Evolutionary conservation across 1,140 invertebrate species (phyloP).

Genomic region (Cherax quadricarinatus): DNA sequence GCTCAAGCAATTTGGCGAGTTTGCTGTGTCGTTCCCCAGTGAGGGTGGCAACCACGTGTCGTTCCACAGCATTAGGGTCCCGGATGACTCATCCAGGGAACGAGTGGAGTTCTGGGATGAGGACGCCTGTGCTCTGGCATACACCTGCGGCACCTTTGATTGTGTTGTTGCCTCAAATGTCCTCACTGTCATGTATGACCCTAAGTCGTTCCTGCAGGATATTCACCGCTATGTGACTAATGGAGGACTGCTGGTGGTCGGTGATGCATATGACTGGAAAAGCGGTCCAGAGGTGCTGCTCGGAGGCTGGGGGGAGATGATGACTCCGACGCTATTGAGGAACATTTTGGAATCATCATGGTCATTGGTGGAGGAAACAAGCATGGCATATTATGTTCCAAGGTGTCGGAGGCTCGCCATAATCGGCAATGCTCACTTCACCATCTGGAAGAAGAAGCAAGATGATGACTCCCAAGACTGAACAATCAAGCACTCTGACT

Average conservation of each 20-base stretch:
- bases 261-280: conserved; percentile 60
- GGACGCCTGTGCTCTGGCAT: conserved; percentile 51
- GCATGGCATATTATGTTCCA: conserved; percentile 54
- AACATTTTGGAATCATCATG: conserved; percentile 46
- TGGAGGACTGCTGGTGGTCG: conserved; percentile 53
- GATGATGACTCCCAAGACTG: no score
- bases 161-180: conserved; percentile 63
- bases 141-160: conserved; percentile 47
- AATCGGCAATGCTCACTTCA: conserved; percentile 61
- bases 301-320: conserved; percentile 46
- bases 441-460: conserved; percentile 57
- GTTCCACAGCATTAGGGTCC: conserved; percentile 37
- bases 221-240: conserved; percentile 24
- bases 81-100: conserved; percentile 37
- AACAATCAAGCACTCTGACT: no score
- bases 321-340: conserved; percentile 37
- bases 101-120: conserved; percentile 56
- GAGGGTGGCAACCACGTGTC: conserved; percentile 65
- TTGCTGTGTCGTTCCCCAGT: conserved; percentile 44
- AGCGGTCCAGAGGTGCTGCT: conserved; percentile 62
- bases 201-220: conserved; percentile 57
- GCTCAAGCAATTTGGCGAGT: conserved; percentile 61
- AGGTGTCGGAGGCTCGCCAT: conserved; percentile 47
- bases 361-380: conserved; percentile 42
- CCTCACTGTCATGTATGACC: conserved; percentile 54